Evolutionary conservation across 2,888 invertebrate species (phyloP).

Genomic region (Coelinius sp.): DNA sequence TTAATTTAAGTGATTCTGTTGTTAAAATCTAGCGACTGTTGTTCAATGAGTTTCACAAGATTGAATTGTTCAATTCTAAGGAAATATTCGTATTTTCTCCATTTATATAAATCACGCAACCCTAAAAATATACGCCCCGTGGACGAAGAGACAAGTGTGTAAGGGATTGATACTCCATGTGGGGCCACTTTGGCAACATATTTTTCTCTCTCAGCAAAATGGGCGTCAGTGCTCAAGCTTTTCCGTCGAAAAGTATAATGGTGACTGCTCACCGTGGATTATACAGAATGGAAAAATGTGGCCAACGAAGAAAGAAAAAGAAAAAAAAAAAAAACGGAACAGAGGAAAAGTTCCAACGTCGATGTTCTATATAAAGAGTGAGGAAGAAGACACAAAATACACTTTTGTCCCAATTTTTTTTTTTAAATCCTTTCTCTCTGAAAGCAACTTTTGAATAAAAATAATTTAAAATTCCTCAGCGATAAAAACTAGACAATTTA

Average conservation of each 20-base stretch:
- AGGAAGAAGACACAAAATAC: background rate
- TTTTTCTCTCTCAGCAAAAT: slow-evolving; percentile 32
- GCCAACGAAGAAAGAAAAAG: background rate
- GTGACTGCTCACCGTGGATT: slow-evolving; percentile 19
- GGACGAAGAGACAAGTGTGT: background rate
- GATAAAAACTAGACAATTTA: background rate
- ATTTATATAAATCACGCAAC: too few relatives aligned
- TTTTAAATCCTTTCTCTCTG: background rate
- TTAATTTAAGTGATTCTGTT: too few relatives aligned
- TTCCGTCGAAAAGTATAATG: background rate
- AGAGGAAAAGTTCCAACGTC: background rate
- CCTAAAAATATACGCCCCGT: background rate
- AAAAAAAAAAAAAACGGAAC: background rate
- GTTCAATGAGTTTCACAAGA: too few relatives aligned
- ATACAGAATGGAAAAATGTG: slow-evolving; percentile 16
- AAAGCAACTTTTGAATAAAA: slow-evolving; percentile 1
- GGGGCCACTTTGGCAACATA: slow-evolving; percentile 44
- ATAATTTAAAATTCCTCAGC: background rate
- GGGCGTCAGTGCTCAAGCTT: background rate
- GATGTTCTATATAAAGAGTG: background rate
- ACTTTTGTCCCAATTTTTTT: background rate
- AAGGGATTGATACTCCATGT: slow-evolving; percentile 31
- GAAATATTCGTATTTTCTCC: too few relatives aligned
- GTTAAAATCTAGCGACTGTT: too few relatives aligned
- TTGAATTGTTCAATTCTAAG: too few relatives aligned